phyloP scores from a whole-genome alignment of 2,113 vertebrate species.

The Ictalurus furcatus region DNA sequence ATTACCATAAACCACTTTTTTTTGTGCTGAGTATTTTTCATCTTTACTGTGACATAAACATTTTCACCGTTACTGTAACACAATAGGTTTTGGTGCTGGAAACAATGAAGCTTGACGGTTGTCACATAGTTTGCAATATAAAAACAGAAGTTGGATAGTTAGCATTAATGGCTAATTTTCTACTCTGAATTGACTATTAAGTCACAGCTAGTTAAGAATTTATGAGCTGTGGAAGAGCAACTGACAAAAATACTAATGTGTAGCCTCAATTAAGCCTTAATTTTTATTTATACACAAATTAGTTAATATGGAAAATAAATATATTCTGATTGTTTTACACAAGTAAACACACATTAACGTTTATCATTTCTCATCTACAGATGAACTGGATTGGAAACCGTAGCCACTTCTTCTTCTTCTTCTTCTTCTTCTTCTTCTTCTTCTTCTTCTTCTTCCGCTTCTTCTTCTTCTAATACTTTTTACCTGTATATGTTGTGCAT shows the following conservation, averaged over 20 bases:
- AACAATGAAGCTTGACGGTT: not conserved
- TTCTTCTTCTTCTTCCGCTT: not conserved
- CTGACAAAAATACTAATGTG: not conserved
- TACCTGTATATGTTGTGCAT: not conserved
- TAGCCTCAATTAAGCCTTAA: not conserved
- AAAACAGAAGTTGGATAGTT: not conserved
- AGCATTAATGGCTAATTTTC: not conserved
- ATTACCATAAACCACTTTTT: not conserved
- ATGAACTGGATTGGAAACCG: not conserved
- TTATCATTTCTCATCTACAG: not conserved
- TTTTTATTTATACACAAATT: not conserved
- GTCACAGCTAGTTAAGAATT: not conserved
- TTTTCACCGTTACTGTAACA: not conserved
- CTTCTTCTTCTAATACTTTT: not conserved
- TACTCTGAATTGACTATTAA: not conserved
- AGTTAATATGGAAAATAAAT: not conserved
- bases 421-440: not conserved
- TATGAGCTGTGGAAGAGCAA: not conserved
- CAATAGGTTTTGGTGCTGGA: not conserved
- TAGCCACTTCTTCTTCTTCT: not conserved
- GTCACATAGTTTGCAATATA: not conserved
- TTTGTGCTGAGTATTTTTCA: not conserved
- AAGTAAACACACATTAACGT: not conserved
- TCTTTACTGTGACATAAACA: not conserved
- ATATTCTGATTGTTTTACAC: not conserved